phyloP scores from a whole-genome alignment of 2,113 vertebrate genomes.

The Loxodonta africana region DNA sequence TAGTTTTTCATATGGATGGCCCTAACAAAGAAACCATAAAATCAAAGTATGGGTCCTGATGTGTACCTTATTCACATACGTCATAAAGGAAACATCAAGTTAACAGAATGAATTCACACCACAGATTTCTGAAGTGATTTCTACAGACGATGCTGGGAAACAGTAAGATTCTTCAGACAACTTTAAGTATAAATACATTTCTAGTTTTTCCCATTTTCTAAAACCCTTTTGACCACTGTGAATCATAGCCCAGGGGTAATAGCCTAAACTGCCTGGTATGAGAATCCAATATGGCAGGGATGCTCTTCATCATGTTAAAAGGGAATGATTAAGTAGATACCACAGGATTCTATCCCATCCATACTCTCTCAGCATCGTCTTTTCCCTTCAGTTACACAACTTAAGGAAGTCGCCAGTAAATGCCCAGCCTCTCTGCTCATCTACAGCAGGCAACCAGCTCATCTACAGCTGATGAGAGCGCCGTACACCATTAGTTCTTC shows the following conservation, averaged over 20 bases:
- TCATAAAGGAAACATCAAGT: background rate
- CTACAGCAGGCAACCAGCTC: accelerated
- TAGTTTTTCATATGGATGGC: background rate
- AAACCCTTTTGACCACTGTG: background rate
- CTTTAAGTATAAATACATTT: background rate
- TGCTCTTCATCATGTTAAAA: background rate
- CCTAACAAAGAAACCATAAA: background rate
- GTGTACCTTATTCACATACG: background rate
- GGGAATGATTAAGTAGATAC: background rate
- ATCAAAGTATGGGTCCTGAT: background rate
- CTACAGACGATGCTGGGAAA: background rate
- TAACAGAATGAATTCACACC: background rate
- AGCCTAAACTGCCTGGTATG: background rate
- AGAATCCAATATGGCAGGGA: background rate
- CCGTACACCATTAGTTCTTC: background rate
- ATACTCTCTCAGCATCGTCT: background rate
- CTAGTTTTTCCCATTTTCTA: background rate
- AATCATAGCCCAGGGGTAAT: background rate
- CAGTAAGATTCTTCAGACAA: background rate
- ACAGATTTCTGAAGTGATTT: background rate
- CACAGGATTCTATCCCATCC: background rate
- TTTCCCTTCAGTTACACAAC: accelerated
- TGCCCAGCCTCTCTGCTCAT: accelerated
- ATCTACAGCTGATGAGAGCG: no score
- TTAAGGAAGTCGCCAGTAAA: no score